Base-by-base conservation (phyloP, 2,888 invertebrate genomes). In the Fabriciana adippe region DNA sequence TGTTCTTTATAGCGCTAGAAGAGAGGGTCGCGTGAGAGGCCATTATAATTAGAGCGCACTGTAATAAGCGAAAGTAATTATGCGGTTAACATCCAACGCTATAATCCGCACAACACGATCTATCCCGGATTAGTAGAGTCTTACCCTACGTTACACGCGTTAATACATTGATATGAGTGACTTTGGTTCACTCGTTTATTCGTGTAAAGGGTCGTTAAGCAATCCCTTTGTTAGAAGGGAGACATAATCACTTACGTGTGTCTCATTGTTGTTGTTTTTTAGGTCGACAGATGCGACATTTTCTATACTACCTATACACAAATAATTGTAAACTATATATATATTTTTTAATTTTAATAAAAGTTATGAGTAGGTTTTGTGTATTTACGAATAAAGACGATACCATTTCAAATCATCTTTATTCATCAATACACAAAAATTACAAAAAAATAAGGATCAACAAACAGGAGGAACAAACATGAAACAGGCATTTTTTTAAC, bases 101-200 rank as follows among this genome's bases (percentile, higher is more conserved):
- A 85, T 82, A 86, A 81, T 81, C 80, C 77, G 78, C 79, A 74
- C 82, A 82, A 84, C 84, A 84, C 82, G 81, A 83, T 83, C 85
- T 82, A 81, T 82, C 79, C 81, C 75, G 87, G 89, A 90, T 92
- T 89, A 90, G 79, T 85, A 80, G 86, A 87, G 86, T 90, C 85
- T 83, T 83, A 79, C 80, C 79, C 81, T 85, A 81, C 83, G 81
- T 83, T 80, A 79, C 76, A 75, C 79, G 87, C 88, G 89, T 90
- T 90, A 92, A 89, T 90, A 89, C 90, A 87, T 91, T 90, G 87
- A 91, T 89, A 88, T 86, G 88, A 88, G 88, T 82, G 83, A 85
- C 84, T 87, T 81, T 79, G 80, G 83, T 86, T 84, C 82, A 85
- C 86, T 86, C 86, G 84, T 87, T 91, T 88, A 89, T 89, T 84